Conservation (phyloP, 64 coral and sea anemone genomes). For the Porites australiensis region DNA sequence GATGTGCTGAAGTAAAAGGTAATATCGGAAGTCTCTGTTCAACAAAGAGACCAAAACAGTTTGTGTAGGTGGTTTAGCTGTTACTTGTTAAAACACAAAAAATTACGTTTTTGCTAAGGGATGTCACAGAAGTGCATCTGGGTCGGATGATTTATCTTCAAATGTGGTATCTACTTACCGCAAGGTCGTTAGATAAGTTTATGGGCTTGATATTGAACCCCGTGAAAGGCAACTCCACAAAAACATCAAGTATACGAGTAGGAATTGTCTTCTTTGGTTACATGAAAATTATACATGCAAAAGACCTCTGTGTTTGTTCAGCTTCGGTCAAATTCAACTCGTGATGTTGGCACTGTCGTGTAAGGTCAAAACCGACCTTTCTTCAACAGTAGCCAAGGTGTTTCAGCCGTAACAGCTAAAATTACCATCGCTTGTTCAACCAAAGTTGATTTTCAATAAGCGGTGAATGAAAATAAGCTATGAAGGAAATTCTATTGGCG, state of each 20-base stretch:
- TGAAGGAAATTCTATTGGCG: neutral
- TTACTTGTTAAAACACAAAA: slow-evolving; percentile 26
- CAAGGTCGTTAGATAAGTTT: neutral
- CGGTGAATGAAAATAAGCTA: neutral
- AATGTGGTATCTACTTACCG: neutral
- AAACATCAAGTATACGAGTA: slow-evolving; percentile 16
- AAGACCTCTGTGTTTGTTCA: slow-evolving; percentile 18
- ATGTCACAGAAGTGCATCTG: neutral
- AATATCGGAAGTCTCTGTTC: neutral
- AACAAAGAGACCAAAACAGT: slow-evolving; percentile 7
- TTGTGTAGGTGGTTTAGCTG: neutral
- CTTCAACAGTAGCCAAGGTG: neutral
- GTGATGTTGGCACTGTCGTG: neutral
- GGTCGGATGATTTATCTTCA: neutral
- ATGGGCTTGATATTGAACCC: too few relatives aligned
- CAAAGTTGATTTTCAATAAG: neutral
- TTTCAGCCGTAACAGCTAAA: slow-evolving; percentile 5
- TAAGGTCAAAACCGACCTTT: neutral
- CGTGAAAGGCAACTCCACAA: neutral
- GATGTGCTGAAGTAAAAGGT: neutral
- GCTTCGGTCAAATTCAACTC: slow-evolving; percentile 16
- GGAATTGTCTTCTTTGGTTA: slow-evolving; percentile 3
- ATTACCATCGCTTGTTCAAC: neutral
- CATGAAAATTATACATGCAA: slow-evolving; percentile 25
- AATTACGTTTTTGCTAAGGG: neutral